A percentile compares a stretch with the other conserved stretches of the same genome.
Conservation (phyloP, 2,797 vertebrate genomes). For the Leptoclinus maculatus region DNA sequence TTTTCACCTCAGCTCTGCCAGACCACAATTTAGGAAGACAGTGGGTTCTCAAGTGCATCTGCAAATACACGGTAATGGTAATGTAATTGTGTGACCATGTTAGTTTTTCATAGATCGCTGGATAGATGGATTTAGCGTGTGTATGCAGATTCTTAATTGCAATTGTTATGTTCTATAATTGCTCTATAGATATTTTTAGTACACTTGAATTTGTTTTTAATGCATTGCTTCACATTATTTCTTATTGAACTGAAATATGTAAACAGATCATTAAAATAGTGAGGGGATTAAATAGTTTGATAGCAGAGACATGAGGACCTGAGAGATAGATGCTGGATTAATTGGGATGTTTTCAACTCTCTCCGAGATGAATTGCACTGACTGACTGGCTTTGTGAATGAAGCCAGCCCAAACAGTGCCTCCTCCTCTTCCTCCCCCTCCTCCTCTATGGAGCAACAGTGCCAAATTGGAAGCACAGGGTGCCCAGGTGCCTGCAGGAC, state of each 20-base stretch:
- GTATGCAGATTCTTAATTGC: background rate
- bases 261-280: background rate
- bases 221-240: background rate
- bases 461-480: conserved; percentile 62
- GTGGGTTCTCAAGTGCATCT: background rate
- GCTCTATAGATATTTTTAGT: background rate
- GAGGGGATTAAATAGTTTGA: background rate
- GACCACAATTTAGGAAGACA: conserved; percentile 14
- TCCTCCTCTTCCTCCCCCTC: conserved; percentile 33
- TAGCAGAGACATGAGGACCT: background rate
- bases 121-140: background rate
- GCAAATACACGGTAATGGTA: conserved; percentile 3
- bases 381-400: conserved; percentile 74
- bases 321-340: conserved; percentile 4
- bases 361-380: conserved; percentile 42
- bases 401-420: conserved; percentile 52
- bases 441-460: conserved; percentile 40
- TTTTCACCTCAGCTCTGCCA: conserved; percentile 50
- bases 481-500: conserved; percentile 64
- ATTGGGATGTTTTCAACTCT: conserved; percentile 39
- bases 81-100: background rate
- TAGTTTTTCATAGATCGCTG: background rate
- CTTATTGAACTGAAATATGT: background rate
- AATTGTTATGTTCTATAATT: background rate
- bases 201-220: background rate